These are phyloP conservation scores for Philaethria dido DNA, from an alignment of 2,888 invertebrate genomes.

Conservation along the genomic window DNA sequence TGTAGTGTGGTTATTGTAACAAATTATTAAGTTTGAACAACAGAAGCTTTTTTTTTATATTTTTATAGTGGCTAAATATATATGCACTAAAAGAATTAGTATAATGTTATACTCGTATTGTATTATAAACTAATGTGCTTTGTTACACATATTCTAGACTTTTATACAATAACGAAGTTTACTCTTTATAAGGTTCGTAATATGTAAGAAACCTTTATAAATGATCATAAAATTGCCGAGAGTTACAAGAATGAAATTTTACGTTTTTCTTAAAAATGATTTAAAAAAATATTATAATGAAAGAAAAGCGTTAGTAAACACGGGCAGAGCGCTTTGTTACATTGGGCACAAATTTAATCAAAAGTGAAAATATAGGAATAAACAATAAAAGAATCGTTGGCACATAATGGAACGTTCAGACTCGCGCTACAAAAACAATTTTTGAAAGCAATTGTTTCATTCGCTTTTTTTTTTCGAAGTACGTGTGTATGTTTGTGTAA, in stretches of 20 bases:
- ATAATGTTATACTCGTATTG: too few relatives aligned
- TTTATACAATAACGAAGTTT: too few relatives aligned
- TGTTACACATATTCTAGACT: too few relatives aligned
- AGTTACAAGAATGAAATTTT: neutral
- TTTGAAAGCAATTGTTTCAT: conserved; percentile 39
- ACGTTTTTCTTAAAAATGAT: neutral
- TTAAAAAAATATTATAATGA: conserved; percentile 2
- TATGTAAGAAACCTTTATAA: too few relatives aligned
- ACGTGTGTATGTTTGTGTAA: neutral
- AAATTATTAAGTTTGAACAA: too few relatives aligned
- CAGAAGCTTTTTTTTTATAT: too few relatives aligned
- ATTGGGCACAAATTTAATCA: conserved; percentile 42
- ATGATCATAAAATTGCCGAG: neutral
- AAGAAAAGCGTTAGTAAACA: conserved; percentile 9
- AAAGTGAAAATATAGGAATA: conserved; percentile 38
- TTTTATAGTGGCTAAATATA: too few relatives aligned
- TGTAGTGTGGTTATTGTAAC: too few relatives aligned
- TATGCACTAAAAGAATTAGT: too few relatives aligned
- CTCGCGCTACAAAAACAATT: conserved; percentile 33
- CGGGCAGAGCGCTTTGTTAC: conserved; percentile 10
- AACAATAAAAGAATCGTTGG: conserved; percentile 39
- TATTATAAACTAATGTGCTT: too few relatives aligned
- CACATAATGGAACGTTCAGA: conserved; percentile 41
- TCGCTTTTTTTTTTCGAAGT: conserved; percentile 25
- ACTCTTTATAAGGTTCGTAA: too few relatives aligned